phyloP scores from a whole-genome alignment of 1,140 invertebrate genomes.

The Zaprionus lachaisei region DNA sequence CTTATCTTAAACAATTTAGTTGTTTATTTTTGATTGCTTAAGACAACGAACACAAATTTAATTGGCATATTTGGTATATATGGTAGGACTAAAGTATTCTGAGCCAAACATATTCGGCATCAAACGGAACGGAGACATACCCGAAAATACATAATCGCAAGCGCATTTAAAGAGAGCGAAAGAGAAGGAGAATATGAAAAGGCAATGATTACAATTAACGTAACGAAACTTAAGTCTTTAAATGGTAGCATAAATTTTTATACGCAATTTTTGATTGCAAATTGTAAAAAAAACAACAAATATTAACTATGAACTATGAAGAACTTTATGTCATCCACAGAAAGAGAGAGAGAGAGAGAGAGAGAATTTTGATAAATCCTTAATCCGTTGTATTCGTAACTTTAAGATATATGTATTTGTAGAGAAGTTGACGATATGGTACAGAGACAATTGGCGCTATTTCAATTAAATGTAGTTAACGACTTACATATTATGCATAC shows the following conservation, averaged over 20 bases:
- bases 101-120: constrained; percentile 25
- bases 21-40: background rate
- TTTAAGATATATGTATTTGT: constrained; percentile 12
- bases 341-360: background rate
- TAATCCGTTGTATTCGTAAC: constrained; percentile 46
- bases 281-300: constrained; percentile 61
- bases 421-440: constrained; percentile 25
- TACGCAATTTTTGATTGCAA: constrained; percentile 79
- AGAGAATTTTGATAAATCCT: constrained; percentile 41
- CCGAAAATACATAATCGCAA: constrained; percentile 76
- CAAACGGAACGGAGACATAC: constrained; percentile 68
- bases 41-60: constrained; percentile 56
- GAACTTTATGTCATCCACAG: constrained; percentile 49
- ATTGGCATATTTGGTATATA: constrained; percentile 25
- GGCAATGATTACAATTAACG: constrained; percentile 66
- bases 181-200: constrained; percentile 21
- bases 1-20: constrained; percentile 7
- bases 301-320: constrained; percentile 17
- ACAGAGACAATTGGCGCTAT: constrained; percentile 74
- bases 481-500: constrained; percentile 61
- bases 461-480: constrained; percentile 75
- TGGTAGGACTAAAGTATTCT: constrained; percentile 46
- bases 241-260: constrained; percentile 77
- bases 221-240: constrained; percentile 70
- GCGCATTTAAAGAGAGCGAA: constrained; percentile 59